Evolutionary conservation across 2,888 invertebrate genomes (phyloP).

Genomic region (Scrobipalpa atriplicella): DNA sequence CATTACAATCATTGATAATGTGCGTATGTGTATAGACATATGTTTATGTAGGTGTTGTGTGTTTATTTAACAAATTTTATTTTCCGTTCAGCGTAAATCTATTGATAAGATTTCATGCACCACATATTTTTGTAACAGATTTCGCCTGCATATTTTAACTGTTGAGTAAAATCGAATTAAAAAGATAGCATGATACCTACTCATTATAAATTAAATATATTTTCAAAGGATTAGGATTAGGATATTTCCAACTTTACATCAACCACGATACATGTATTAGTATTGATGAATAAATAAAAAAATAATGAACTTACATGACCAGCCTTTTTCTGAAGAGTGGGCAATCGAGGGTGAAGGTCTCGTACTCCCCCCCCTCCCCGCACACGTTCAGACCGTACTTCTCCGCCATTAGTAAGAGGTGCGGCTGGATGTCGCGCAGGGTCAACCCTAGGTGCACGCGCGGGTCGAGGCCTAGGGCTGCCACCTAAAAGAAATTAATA

Average conservation of each 20-base stretch:
- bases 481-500: slow-evolving; percentile 68
- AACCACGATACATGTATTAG: too few relatives aligned
- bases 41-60: too few relatives aligned
- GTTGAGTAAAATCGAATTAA: too few relatives aligned
- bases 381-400: slow-evolving; percentile 98
- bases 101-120: not conserved
- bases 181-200: too few relatives aligned
- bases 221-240: too few relatives aligned
- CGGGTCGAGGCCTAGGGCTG: slow-evolving; percentile 95
- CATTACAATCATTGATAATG: not conserved
- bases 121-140: not conserved
- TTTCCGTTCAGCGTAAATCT: too few relatives aligned
- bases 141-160: not conserved
- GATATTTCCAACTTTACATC: too few relatives aligned
- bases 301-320: slow-evolving; percentile 88
- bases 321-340: slow-evolving; percentile 96
- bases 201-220: too few relatives aligned
- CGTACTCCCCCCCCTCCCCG: slow-evolving; percentile 99
- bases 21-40: not conserved
- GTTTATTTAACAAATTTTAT: too few relatives aligned
- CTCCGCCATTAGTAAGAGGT: slow-evolving; percentile 93
- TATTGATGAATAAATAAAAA: too few relatives aligned
- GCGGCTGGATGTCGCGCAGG: slow-evolving; percentile 92
- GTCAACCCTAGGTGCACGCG: slow-evolving; percentile 93
- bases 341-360: slow-evolving; percentile 98